Conservation (phyloP, 1,140 invertebrate species). For the Caerostris darwini region DNA sequence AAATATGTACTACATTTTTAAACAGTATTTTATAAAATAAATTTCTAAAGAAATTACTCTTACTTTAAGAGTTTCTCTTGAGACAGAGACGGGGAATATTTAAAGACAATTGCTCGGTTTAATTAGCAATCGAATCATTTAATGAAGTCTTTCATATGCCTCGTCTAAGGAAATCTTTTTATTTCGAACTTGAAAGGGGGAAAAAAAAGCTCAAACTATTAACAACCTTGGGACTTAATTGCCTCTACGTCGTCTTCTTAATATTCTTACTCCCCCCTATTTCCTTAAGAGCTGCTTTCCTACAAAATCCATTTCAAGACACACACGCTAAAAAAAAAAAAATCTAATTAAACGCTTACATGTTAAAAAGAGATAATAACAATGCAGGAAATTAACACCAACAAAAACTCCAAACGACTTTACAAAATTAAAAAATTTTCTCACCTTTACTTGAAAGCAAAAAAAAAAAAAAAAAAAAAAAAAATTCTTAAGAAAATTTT, state of each 20-base stretch:
- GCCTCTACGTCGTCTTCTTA: neutral
- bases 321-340: neutral
- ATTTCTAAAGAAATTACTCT: too few species aligned
- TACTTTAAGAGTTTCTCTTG: too few species aligned
- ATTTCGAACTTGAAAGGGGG: neutral
- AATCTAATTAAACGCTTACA: slow-evolving; percentile 26
- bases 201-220: neutral
- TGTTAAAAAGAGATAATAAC: slow-evolving; percentile 34
- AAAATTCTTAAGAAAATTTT: neutral
- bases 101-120: too few species aligned
- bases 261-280: neutral
- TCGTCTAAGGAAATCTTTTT: neutral
- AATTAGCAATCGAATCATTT: too few species aligned
- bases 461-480: neutral
- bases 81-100: too few species aligned
- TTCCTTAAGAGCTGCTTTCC: neutral
- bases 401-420: neutral
- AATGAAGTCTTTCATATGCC: too few species aligned
- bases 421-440: slow-evolving; percentile 61
- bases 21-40: too few species aligned
- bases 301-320: neutral
- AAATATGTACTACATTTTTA: too few species aligned
- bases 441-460: neutral
- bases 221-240: neutral
- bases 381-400: slow-evolving; percentile 15